A percentile compares a stretch with the other conserved stretches of the same genome.
phyloP scores from a whole-genome alignment of 2,888 invertebrate species.

The Euclidia mi region DNA sequence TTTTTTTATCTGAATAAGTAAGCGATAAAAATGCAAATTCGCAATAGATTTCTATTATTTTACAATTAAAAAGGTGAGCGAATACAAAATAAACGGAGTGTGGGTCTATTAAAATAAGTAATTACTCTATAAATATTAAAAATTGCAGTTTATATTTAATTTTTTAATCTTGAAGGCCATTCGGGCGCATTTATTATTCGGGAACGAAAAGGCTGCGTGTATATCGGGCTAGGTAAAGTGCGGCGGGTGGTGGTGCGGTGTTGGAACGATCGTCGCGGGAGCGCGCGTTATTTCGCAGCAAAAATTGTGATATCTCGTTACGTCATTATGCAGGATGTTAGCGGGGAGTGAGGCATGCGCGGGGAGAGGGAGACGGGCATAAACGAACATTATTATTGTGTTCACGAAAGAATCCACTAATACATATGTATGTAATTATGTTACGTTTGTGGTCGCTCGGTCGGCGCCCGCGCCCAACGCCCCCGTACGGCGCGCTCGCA shows the following conservation, averaged over 20 bases:
- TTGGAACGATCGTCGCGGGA: slow-evolving; percentile 4
- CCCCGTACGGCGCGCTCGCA: slow-evolving; percentile 8
- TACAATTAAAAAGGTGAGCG: slow-evolving; percentile 7
- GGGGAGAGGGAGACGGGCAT: slow-evolving; percentile 10
- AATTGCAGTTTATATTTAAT: slow-evolving; percentile 6
- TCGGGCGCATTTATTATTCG: slow-evolving; percentile 8
- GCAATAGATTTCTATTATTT: slow-evolving; percentile 11
- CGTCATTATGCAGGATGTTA: slow-evolving; percentile 26
- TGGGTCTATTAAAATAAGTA: not conserved
- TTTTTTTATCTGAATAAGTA: not conserved
- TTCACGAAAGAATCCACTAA: slow-evolving; percentile 53
- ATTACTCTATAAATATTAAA: slow-evolving; percentile 14
- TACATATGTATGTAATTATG: slow-evolving; percentile 60
- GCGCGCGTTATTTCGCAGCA: slow-evolving; percentile 4
- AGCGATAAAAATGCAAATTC: slow-evolving; percentile 18
- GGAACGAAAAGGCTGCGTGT: not conserved
- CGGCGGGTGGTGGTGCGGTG: not conserved
- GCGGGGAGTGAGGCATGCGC: not conserved
- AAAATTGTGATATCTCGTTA: slow-evolving; percentile 26
- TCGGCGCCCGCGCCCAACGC: slow-evolving; percentile 2
- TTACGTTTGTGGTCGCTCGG: slow-evolving; percentile 30
- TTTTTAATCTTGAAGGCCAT: slow-evolving; percentile 1
- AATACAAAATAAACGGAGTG: not conserved
- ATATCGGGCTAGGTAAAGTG: not conserved
- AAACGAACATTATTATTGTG: slow-evolving; percentile 47